Evolutionary conservation across 2,113 vertebrate species (phyloP).

Genomic region (Ptilorrhoa leucosticta): DNA sequence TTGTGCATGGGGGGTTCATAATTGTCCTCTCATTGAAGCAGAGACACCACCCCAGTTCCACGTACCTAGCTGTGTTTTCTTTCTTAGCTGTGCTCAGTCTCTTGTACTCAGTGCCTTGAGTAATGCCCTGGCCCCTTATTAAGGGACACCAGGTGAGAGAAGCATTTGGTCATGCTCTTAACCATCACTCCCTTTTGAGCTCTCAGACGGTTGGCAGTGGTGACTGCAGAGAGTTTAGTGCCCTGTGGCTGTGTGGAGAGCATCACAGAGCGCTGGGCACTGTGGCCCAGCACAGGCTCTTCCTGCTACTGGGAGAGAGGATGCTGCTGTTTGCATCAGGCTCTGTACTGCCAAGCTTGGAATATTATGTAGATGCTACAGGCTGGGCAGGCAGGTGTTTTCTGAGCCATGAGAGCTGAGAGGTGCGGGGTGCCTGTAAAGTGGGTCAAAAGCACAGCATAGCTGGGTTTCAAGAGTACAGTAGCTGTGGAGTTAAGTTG

Average conservation of each 20-base stretch:
- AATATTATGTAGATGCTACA: background rate
- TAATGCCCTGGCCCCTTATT: background rate
- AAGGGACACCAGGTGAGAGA: background rate
- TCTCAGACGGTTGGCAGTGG: background rate
- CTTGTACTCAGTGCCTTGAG: background rate
- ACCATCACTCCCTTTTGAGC: background rate
- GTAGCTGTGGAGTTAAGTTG: background rate
- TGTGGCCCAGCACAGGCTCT: background rate
- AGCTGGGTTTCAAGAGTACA: background rate
- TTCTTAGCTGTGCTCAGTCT: background rate
- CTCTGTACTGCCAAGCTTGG: background rate
- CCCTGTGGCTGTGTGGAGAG: background rate
- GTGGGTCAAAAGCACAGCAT: background rate
- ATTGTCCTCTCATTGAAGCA: accelerated
- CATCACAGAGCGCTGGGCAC: background rate
- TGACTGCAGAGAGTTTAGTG: background rate
- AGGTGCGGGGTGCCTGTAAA: background rate
- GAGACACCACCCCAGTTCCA: background rate
- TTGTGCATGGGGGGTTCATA: background rate
- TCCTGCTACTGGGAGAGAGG: background rate
- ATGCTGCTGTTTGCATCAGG: background rate
- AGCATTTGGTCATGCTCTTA: background rate
- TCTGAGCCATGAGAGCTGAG: background rate
- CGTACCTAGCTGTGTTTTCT: accelerated
- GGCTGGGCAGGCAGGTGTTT: background rate